These are phyloP conservation scores for Chironex yamaguchii DNA, from an alignment of 30 jellyfish, hydroid and myxozoan genomes.

Conservation along the genomic window DNA sequence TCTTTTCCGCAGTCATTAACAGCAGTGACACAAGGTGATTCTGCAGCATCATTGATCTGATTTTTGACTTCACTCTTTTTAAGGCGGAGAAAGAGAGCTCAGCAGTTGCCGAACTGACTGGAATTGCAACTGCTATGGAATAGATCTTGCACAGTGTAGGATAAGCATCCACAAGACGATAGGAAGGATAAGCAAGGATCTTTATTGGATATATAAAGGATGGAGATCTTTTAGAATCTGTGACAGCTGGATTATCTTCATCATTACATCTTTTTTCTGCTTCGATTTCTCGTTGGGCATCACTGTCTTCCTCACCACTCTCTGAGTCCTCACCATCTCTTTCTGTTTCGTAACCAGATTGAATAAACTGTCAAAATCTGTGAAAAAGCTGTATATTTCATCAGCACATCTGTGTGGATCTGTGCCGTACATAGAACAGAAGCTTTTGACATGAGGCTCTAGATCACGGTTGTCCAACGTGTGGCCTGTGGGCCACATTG, in stretches of 20 bases:
- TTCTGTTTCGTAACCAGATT: constrained; percentile 15
- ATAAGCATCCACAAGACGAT: constrained; percentile 29
- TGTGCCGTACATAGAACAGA: constrained; percentile 11
- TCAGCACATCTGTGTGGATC: constrained; percentile 57
- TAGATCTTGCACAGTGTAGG: constrained; percentile 44
- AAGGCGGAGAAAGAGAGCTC: constrained; percentile 55
- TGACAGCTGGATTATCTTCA: constrained; percentile 11
- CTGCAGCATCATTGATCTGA: constrained; percentile 49
- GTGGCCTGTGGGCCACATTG: too few species aligned
- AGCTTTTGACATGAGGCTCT: constrained; percentile 47
- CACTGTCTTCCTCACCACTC: constrained; percentile 21
- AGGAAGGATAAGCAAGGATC: constrained; percentile 50
- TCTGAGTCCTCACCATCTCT: constrained; percentile 7
- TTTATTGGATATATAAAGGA: constrained; percentile 25
- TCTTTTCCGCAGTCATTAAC: constrained; percentile 31
- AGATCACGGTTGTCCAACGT: too few species aligned
- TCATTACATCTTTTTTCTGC: constrained; percentile 14
- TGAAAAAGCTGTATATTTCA: constrained; percentile 51
- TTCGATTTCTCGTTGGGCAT: not conserved
- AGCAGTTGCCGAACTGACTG: constrained; percentile 58
- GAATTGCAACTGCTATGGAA: constrained; percentile 56
- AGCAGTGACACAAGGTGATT: constrained; percentile 31
- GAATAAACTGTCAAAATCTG: constrained; percentile 30
- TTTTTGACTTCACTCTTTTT: constrained; percentile 24
- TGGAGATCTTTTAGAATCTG: constrained; percentile 5